A percentile compares a stretch with the other conserved stretches of the same genome.
These are phyloP conservation scores for Leptonema lineaticorne DNA, from an alignment of 1,140 invertebrate genomes.

Conservation along the genomic window DNA sequence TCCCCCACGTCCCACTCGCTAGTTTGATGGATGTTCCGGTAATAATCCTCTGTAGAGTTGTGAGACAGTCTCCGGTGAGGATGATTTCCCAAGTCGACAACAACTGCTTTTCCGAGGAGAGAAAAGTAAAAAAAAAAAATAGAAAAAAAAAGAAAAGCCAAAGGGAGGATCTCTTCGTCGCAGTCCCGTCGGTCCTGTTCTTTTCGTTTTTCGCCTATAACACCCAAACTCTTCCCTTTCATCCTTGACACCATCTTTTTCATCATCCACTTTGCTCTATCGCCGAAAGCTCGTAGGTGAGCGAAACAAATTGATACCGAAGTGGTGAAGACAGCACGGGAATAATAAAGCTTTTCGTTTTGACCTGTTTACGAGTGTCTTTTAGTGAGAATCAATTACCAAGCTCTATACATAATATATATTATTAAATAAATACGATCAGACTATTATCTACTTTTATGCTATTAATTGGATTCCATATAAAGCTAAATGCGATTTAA, in stretches of 20 bases:
- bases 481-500: too few species aligned
- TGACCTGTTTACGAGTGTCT: background rate
- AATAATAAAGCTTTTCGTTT: background rate
- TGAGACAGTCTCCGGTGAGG: background rate
- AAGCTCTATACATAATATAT: background rate
- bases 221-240: too few species aligned
- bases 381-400: background rate
- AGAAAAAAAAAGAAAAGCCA: background rate
- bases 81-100: conserved; percentile 12
- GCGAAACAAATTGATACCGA: conserved; percentile 19
- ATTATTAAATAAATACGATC: too few species aligned
- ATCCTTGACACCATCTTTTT: too few species aligned
- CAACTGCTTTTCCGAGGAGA: too few species aligned
- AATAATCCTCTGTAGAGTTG: background rate
- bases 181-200: too few species aligned
- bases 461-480: background rate
- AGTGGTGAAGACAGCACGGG: conserved; percentile 12
- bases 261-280: too few species aligned
- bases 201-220: too few species aligned
- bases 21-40: conserved; percentile 10
- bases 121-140: background rate
- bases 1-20: background rate
- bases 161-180: too few species aligned
- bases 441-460: too few species aligned
- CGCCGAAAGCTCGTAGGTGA: background rate